Evolutionary conservation across 2,113 vertebrate genomes (phyloP), one percentile per base, ranked within the genome.

Genomic region (Cololabis saira): DNA sequence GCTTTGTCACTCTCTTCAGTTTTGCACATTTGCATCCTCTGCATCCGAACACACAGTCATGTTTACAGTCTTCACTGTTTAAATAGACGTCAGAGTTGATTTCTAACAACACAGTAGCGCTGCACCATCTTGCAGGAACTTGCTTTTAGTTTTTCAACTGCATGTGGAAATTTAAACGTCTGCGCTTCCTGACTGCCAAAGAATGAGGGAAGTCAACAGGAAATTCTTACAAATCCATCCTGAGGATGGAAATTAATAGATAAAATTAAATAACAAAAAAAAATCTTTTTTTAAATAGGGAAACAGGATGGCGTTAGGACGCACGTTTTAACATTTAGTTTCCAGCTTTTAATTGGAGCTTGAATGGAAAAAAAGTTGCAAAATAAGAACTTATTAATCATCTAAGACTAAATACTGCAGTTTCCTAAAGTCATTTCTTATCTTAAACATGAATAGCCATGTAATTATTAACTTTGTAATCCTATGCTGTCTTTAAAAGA

Each of bases 121-220:
- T 33, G 22, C 44, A 21, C 12, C 27, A 15, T 16, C 4, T n/a
- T 9, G n/a, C 17, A 9, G 24, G 24, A 27, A 27, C 2, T 27
- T 3, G 24, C 24, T 27, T 27, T 27, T 27, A 27, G 3, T 5
- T 27, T 27, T 27, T 27, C 5, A 27, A 27, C 30, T 6, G 11
- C 30, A 54, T 63, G 18, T 37, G 63, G 69, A 69, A 67, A 76
- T 64, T 52, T 50, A 47, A n/a, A 52, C 67, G 1, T 63, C 12
- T 27, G 21, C 54, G 27, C 61, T 77, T 77, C 67, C 55, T 0
- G 45, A 48, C 50, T 33, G 30, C 65, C 57, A 24, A 63, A 66
- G 52, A 82, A 80, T 80, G 50, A 74, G 7, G 72, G 67, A 84
- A 62, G 64, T 77, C 27, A 70, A 60, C 74, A 80, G 87, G 85